These are phyloP conservation scores for Sebastes kiyomatsui DNA, from an alignment of 2,797 vertebrate species.

Conservation along the genomic window DNA sequence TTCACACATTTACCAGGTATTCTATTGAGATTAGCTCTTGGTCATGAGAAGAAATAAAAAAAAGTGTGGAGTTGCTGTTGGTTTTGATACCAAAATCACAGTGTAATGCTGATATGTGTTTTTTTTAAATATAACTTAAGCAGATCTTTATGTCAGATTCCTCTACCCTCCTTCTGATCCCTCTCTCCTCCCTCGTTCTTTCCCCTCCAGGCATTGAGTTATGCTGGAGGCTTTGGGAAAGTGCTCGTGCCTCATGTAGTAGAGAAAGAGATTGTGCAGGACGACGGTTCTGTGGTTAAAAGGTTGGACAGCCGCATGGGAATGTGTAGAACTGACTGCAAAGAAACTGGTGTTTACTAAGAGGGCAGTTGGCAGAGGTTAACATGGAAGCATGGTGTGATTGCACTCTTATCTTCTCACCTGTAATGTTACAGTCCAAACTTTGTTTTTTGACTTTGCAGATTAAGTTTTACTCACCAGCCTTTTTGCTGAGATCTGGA, in stretches of 20 bases:
- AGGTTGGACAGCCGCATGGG: conserved; percentile 88
- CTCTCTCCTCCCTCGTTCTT: conserved; percentile 23
- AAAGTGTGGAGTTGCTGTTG: neutral
- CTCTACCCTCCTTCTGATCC: conserved; percentile 27
- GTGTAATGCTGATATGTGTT: neutral
- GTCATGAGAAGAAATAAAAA: neutral
- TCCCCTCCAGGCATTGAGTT: conserved; percentile 89
- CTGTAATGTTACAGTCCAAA: neutral
- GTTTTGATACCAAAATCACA: neutral
- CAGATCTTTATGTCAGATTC: neutral
- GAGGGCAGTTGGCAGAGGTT: neutral
- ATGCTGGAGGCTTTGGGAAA: conserved; percentile 87
- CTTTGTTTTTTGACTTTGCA: neutral
- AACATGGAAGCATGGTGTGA: conserved; percentile 40
- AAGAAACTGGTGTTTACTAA: neutral
- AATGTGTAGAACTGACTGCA: conserved; percentile 18
- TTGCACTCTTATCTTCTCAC: neutral
- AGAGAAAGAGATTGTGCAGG: conserved; percentile 88
- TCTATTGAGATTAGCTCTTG: neutral
- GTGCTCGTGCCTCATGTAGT: conserved; percentile 89
- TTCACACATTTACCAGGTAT: neutral
- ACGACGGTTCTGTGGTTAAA: conserved; percentile 94
- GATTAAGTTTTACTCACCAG: neutral
- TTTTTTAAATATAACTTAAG: neutral
- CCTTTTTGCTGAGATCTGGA: neutral